Evolutionary conservation across 2,797 vertebrate species (phyloP).

Genomic region (Trachurus trachurus): DNA sequence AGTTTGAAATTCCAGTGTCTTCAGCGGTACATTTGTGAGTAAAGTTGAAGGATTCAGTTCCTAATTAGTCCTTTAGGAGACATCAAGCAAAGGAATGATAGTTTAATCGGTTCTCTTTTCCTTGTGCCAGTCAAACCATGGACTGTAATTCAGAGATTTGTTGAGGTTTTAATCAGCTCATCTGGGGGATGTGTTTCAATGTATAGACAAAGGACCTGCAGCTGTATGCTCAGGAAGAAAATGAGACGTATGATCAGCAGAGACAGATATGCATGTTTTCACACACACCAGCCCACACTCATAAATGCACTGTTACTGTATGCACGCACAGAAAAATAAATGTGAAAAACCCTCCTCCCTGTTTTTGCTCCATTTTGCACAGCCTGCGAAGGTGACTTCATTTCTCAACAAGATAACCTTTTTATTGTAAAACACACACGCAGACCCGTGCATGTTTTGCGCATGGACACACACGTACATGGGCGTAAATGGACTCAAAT

Average conservation of each 20-base stretch:
- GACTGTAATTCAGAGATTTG: constrained; percentile 49
- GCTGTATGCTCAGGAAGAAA: constrained; percentile 35
- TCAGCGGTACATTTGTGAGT: neutral
- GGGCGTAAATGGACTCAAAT: constrained; percentile 25
- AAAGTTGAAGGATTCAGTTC: constrained; percentile 6
- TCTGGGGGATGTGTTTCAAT: constrained; percentile 36
- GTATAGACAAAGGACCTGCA: constrained; percentile 44
- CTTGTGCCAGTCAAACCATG: constrained; percentile 33
- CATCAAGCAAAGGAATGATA: constrained; percentile 43
- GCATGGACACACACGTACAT: constrained; percentile 18
- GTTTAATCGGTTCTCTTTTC: constrained; percentile 54
- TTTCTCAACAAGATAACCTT: constrained; percentile 65
- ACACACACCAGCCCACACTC: neutral
- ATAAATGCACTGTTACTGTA: neutral
- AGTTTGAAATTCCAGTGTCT: neutral
- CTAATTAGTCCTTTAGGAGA: constrained; percentile 20
- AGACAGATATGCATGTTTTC: constrained; percentile 2
- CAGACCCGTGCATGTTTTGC: neutral
- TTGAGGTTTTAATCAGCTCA: constrained; percentile 46
- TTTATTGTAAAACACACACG: constrained; percentile 7
- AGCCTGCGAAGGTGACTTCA: constrained; percentile 32
- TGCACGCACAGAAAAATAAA: constrained; percentile 33
- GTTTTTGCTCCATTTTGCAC: constrained; percentile 35
- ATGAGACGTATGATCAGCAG: constrained; percentile 10
- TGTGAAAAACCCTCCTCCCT: constrained; percentile 33